These are phyloP conservation scores for Amphiprion ocellaris DNA, from an alignment of 2,113 vertebrate species.

Conservation along the genomic window DNA sequence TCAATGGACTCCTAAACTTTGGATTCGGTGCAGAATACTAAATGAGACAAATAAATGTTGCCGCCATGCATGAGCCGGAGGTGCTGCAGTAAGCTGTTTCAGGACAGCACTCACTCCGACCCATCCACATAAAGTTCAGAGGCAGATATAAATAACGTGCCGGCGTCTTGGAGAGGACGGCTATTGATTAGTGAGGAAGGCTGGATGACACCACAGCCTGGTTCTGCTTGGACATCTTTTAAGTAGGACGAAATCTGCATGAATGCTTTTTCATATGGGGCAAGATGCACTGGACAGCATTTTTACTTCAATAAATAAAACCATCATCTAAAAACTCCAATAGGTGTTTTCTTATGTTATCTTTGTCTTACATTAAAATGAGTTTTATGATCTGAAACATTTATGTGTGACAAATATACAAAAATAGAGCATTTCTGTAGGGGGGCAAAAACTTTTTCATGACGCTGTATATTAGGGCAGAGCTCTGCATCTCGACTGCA, in stretches of 20 bases:
- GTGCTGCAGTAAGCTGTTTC: slow-evolving; percentile 82
- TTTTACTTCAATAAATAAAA: too few relatives aligned
- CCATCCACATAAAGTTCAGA: slow-evolving; percentile 75
- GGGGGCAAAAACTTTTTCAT: too few relatives aligned
- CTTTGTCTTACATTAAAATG: too few relatives aligned
- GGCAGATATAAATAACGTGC: slow-evolving; percentile 77
- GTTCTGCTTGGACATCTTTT: slow-evolving; percentile 54
- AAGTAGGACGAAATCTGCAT: background rate
- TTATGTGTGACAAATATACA: too few relatives aligned
- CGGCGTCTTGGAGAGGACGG: slow-evolving; percentile 65
- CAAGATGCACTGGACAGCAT: too few relatives aligned
- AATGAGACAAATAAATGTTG: slow-evolving; percentile 79
- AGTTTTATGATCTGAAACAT: too few relatives aligned
- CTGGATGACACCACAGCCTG: slow-evolving; percentile 58
- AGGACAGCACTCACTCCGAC: slow-evolving; percentile 76
- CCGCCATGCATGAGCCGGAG: slow-evolving; percentile 43
- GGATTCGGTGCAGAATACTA: slow-evolving; percentile 75
- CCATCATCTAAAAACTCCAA: too few relatives aligned
- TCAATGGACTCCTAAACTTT: slow-evolving; percentile 78
- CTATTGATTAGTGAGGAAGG: slow-evolving; percentile 77
- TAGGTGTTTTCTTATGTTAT: too few relatives aligned
- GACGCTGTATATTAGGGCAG: too few relatives aligned
- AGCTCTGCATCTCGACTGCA: background rate
- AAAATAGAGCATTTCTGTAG: too few relatives aligned
- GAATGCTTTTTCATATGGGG: too few relatives aligned